A percentile compares a stretch with the other conserved stretches of the same genome.
Evolutionary conservation across 2,113 vertebrate species (phyloP).

Genomic region (Narcine bancroftii): DNA sequence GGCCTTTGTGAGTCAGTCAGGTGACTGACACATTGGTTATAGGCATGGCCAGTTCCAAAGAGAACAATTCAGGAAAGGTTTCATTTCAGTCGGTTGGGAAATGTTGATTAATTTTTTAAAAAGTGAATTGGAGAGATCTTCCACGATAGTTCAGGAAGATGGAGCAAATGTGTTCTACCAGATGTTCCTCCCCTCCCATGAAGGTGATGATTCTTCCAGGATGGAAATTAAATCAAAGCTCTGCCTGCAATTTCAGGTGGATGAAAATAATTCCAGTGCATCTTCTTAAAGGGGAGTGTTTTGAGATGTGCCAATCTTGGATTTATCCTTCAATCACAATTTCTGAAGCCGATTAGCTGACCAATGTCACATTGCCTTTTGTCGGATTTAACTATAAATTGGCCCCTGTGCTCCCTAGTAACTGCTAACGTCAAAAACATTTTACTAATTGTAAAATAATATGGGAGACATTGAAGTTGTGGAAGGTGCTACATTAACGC

Average conservation of each 20-base stretch:
- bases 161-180: neutral
- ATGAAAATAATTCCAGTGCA: neutral
- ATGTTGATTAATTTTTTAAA: slow-evolving; percentile 28
- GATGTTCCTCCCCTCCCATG: neutral
- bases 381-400: neutral
- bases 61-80: slow-evolving; percentile 31
- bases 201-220: neutral
- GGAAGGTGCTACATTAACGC: neutral
- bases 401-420: neutral
- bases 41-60: slow-evolving; percentile 32
- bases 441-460: neutral
- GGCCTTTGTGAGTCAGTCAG: slow-evolving; percentile 31
- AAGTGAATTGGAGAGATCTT: slow-evolving; percentile 32
- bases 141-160: neutral
- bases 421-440: neutral
- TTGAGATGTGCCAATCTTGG: neutral
- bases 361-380: neutral
- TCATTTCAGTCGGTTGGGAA: slow-evolving; percentile 27
- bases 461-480: neutral
- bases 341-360: neutral
- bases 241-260: neutral
- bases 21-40: slow-evolving; percentile 34
- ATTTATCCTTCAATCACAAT: no score
- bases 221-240: neutral
- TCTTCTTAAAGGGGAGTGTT: neutral